A percentile compares a stretch with the other conserved stretches of the same genome.
phyloP scores from a whole-genome alignment of 2,888 invertebrate species.

The Galerucella calmariensis region DNA sequence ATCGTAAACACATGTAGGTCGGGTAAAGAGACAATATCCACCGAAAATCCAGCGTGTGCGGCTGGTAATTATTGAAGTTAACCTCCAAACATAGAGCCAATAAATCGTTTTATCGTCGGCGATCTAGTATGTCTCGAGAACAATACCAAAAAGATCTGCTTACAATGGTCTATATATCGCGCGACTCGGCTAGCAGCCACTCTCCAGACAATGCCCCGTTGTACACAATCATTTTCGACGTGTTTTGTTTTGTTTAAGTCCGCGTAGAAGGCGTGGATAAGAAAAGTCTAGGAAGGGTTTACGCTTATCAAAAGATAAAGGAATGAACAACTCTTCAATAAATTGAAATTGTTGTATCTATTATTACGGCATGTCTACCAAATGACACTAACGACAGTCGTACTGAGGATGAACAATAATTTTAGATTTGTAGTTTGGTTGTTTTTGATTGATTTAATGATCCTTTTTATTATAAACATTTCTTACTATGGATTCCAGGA shows the following conservation, averaged over 20 bases:
- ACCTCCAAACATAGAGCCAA: slow-evolving; percentile 43
- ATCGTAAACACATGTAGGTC: slow-evolving; percentile 22
- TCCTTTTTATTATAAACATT: no score
- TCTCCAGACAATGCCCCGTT: slow-evolving; percentile 18
- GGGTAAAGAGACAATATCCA: slow-evolving; percentile 19
- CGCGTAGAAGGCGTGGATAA: slow-evolving; percentile 20
- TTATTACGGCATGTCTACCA: no score
- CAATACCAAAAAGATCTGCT: slow-evolving; percentile 58
- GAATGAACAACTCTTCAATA: no score
- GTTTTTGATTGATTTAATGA: no score
- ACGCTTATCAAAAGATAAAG: background rate
- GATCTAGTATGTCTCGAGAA: slow-evolving; percentile 55
- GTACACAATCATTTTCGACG: slow-evolving; percentile 16
- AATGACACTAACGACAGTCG: no score
- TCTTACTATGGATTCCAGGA: no score
- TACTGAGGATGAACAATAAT: no score
- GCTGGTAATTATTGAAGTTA: slow-evolving; percentile 36
- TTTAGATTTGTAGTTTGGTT: no score
- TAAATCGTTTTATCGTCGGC: slow-evolving; percentile 58
- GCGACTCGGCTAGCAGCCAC: slow-evolving; percentile 35
- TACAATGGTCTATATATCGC: slow-evolving; percentile 58
- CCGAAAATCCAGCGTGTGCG: slow-evolving; percentile 29
- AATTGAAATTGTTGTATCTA: no score
- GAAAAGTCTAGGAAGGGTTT: background rate
- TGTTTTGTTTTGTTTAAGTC: slow-evolving; percentile 42